Evolutionary conservation across 2,888 invertebrate species (phyloP), one percentile per base, ranked within the genome.

Genomic region (Liopterus haemorrhoidalis): DNA sequence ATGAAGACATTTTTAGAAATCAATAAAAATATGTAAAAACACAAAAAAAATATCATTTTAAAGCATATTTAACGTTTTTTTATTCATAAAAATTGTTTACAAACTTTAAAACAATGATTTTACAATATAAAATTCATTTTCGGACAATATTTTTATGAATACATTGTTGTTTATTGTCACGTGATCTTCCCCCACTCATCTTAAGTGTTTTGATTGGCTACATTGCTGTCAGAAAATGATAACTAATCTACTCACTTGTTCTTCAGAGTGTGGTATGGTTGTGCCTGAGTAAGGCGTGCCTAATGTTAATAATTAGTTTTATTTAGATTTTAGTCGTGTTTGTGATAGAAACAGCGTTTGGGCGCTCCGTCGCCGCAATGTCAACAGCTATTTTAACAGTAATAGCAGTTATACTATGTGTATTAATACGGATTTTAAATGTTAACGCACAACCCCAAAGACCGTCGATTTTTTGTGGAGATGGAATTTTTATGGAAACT

Each of bases 361-460:
- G 54, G 57, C 57, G 56, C 50, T 54, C 55, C 22, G 51, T 54
- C 53, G 56, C 56, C 54, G 58, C 56, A 52, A 88, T 88, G 88
- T 87, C 87, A 59, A 85, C 88, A 52, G 86, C 86, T 50, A 73
- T 87, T 55, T 70, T 89, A 58, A 86, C 87, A 50, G 80, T 84
- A 48, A 71, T 88, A 56, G 89, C 88, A 52, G 85, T 89, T 49
- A 82, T 89, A 59, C 71, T 89, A 50, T 87, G 87, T 69, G 77
- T 88, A 60, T 74, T 89, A 54, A 88, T 89, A 65, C 77, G 88
- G 65, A 82, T 89, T 65, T 70, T 89, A 56, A 89, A 89, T 68
- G 86, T 89, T 50, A 86, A 85, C 69, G 86, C 86, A 62, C 81
- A 85, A 63, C 81, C 88, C 22, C 78, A 83, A 59, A 84, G 81